Conservation (phyloP, 2,797 vertebrate genomes). For the Pteropus rufus region DNA sequence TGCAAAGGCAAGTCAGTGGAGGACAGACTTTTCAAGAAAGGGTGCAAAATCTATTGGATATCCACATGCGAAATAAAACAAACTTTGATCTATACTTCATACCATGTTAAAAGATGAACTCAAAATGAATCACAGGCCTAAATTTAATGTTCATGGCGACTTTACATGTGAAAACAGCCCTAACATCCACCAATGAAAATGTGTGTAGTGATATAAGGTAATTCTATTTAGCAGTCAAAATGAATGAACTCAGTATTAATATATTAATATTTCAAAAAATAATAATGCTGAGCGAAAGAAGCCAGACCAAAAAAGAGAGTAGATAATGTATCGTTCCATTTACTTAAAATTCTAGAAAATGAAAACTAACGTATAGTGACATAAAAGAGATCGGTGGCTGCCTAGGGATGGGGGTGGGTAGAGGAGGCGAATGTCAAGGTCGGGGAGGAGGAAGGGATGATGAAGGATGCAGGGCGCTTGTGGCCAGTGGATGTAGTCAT, state of each 20-base stretch:
- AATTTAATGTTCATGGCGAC: not conserved
- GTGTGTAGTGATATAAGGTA: not conserved
- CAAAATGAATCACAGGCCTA: not conserved
- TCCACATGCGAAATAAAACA: not conserved
- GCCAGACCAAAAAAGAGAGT: not conserved
- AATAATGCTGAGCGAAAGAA: not conserved
- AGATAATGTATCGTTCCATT: not conserved
- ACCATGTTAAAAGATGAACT: not conserved
- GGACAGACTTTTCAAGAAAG: not conserved
- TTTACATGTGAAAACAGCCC: not conserved
- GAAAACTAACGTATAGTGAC: not conserved
- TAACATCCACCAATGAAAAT: not conserved
- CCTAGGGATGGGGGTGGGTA: not conserved
- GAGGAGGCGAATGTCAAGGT: not conserved
- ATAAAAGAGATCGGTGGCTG: not conserved
- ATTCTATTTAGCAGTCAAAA: not conserved
- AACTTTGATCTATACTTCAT: not conserved
- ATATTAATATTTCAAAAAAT: not conserved
- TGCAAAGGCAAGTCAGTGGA: not conserved
- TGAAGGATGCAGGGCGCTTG: not conserved
- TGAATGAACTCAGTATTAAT: not conserved
- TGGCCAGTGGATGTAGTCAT: not conserved
- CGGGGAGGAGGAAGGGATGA: too few relatives aligned
- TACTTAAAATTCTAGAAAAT: not conserved
- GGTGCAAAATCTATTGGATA: not conserved